These are phyloP conservation scores for Cinclus cinclus DNA, from an alignment of 2,113 vertebrate species.

Conservation along the genomic window DNA sequence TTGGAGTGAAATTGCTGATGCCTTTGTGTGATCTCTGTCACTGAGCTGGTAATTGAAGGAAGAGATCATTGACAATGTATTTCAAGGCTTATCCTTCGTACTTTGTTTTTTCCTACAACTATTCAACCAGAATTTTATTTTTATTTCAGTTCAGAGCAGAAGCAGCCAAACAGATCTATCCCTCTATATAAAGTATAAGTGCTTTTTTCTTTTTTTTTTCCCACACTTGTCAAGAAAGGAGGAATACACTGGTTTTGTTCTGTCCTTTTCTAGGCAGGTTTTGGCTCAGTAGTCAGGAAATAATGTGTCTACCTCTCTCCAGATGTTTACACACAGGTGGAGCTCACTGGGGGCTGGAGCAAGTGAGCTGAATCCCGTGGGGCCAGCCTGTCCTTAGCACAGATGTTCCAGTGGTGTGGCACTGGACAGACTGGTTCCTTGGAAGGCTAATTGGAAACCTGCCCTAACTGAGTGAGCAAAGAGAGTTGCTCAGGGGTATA, in stretches of 20 bases:
- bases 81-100: background rate
- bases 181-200: background rate
- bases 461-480: background rate
- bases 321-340: background rate
- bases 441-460: background rate
- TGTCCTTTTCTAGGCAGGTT: background rate
- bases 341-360: background rate
- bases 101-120: slow-evolving; percentile 16
- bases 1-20: background rate
- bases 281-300: background rate
- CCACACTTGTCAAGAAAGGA: background rate
- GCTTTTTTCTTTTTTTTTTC: accelerated
- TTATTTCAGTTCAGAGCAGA: background rate
- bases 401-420: background rate
- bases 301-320: background rate
- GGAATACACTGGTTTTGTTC: background rate
- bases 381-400: background rate
- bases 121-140: background rate
- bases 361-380: accelerated
- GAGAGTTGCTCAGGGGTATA: background rate
- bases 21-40: background rate
- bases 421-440: background rate
- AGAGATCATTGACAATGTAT: background rate
- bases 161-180: background rate
- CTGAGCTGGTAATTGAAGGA: background rate